A percentile compares a stretch with the other conserved stretches of the same genome.
Evolutionary conservation across 2,888 invertebrate species (phyloP).

Genomic region (Thera britannica): DNA sequence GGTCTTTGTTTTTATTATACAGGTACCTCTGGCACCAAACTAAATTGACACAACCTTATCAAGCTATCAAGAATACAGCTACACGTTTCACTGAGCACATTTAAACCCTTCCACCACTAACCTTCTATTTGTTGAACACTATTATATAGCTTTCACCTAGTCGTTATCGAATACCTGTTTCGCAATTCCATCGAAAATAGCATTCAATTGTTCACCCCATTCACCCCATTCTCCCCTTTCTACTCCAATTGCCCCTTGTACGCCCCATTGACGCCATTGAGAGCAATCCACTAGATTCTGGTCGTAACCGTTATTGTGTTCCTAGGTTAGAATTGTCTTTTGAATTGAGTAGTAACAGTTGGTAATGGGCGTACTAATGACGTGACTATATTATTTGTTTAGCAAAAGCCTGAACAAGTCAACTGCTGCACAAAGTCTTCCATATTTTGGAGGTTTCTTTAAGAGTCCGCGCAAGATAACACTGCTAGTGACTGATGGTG

Average conservation of each 20-base stretch:
- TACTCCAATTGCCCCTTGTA: conserved; percentile 14
- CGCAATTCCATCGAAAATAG: conserved; percentile 8
- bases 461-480: too few relatives aligned
- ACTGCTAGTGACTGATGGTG: too few relatives aligned
- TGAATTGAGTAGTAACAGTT: neutral
- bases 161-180: conserved; percentile 13
- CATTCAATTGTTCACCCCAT: conserved; percentile 13
- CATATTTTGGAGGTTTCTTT: too few relatives aligned
- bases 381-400: too few relatives aligned
- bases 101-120: conserved; percentile 3
- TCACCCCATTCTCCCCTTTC: conserved; percentile 23
- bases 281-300: conserved; percentile 33
- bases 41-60: too few relatives aligned
- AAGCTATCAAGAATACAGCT: too few relatives aligned
- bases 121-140: conserved; percentile 16
- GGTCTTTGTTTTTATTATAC: too few relatives aligned
- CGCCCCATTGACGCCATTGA: conserved; percentile 32
- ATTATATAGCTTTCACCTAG: conserved; percentile 10
- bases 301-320: conserved; percentile 26
- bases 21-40: neutral
- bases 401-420: too few relatives aligned
- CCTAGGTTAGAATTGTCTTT: neutral
- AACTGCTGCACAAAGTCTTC: too few relatives aligned
- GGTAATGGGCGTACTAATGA: too few relatives aligned
- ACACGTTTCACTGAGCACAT: neutral